These are phyloP conservation scores for Thripadectes ignobilis DNA, from an alignment of 2,797 vertebrate genomes.

Conservation along the genomic window DNA sequence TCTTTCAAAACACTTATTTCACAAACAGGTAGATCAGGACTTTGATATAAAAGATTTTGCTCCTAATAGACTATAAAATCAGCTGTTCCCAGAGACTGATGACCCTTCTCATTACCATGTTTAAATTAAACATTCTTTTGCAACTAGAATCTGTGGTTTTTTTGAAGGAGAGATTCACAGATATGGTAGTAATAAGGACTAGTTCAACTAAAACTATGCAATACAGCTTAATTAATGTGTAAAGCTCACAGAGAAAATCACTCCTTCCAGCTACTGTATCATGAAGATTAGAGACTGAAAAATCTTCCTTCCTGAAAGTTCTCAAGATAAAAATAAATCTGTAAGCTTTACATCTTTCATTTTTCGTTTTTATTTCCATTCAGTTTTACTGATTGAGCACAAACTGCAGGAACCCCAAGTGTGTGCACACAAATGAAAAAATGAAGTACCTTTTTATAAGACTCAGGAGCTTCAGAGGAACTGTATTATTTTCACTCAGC, in stretches of 20 bases:
- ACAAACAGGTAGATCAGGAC: not conserved
- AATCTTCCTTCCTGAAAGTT: slow-evolving; percentile 22
- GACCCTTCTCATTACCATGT: slow-evolving; percentile 25
- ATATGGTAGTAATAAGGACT: not conserved
- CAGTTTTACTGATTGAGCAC: slow-evolving; percentile 37
- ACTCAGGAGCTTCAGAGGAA: slow-evolving; percentile 32
- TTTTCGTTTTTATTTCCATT: slow-evolving; percentile 67
- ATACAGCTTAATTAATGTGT: not conserved
- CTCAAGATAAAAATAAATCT: slow-evolving; percentile 63
- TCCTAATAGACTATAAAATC: slow-evolving; percentile 31
- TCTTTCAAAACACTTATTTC: not conserved
- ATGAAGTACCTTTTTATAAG: slow-evolving; percentile 44
- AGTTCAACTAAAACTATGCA: not conserved
- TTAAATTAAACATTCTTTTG: slow-evolving; percentile 40
- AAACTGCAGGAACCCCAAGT: slow-evolving; percentile 6
- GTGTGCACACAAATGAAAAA: slow-evolving; percentile 37
- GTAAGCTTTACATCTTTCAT: slow-evolving; percentile 32
- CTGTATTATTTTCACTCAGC: slow-evolving; percentile 32
- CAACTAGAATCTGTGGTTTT: not conserved
- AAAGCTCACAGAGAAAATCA: slow-evolving; percentile 3
- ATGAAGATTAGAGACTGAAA: slow-evolving; percentile 34
- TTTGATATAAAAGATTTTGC: not conserved
- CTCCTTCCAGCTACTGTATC: not conserved
- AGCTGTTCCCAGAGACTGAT: not conserved
- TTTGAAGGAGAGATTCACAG: not conserved